Conservation (phyloP, 2,888 invertebrate species). For the Charanyca ferruginea region DNA sequence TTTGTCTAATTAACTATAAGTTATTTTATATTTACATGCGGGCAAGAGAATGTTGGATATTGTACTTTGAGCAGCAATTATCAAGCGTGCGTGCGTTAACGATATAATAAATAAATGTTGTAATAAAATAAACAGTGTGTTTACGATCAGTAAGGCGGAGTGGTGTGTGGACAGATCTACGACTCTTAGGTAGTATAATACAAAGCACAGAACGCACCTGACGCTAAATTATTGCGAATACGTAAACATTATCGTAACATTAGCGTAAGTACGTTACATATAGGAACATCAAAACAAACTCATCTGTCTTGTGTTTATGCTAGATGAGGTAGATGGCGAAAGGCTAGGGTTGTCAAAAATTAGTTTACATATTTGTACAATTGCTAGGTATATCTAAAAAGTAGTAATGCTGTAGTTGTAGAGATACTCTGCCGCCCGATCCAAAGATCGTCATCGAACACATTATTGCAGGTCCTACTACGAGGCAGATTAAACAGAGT, state of each 20-base stretch:
- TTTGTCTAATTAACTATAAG: slow-evolving; percentile 60
- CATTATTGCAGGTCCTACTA: neutral
- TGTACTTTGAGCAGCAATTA: slow-evolving; percentile 59
- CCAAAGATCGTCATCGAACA: neutral
- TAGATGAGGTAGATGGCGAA: slow-evolving; percentile 19
- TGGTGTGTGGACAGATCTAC: slow-evolving; percentile 79
- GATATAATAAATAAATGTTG: slow-evolving; percentile 73
- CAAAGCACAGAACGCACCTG: slow-evolving; percentile 75
- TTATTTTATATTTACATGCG: slow-evolving; percentile 56
- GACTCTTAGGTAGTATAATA: slow-evolving; percentile 52
- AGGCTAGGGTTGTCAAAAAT: slow-evolving; percentile 8
- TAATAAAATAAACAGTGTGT: slow-evolving; percentile 81
- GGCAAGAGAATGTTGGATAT: slow-evolving; percentile 39
- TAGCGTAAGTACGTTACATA: slow-evolving; percentile 65
- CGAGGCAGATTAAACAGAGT: neutral
- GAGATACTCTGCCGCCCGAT: neutral
- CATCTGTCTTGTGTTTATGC: slow-evolving; percentile 16
- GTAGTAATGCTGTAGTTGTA: neutral
- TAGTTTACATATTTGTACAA: neutral
- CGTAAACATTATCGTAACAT: slow-evolving; percentile 66
- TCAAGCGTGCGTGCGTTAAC: slow-evolving; percentile 69
- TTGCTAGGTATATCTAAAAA: neutral
- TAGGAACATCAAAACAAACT: slow-evolving; percentile 49
- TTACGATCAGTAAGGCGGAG: slow-evolving; percentile 71
- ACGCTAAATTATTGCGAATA: slow-evolving; percentile 79